phyloP scores from a whole-genome alignment of 2,888 invertebrate genomes.

The Entomobrya multifasciata region DNA sequence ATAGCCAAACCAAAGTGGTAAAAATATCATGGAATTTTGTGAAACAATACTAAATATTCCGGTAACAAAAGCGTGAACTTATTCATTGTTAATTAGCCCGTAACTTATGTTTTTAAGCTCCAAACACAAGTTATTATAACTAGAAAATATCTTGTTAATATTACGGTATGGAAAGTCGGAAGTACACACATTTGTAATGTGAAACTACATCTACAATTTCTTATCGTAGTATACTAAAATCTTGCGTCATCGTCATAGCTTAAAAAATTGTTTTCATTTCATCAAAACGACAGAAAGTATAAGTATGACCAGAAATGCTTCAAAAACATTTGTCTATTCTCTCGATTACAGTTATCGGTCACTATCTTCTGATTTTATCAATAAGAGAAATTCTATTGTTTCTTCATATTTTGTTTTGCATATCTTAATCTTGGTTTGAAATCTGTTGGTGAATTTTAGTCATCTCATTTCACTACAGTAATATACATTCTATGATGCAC shows the following conservation, averaged over 20 bases:
- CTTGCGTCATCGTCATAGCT: not conserved
- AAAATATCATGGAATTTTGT: too few species aligned
- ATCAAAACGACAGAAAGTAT: not conserved
- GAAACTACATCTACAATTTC: not conserved
- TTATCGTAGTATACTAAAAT: too few species aligned
- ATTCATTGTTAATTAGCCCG: too few species aligned
- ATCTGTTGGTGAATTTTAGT: not conserved
- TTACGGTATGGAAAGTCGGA: too few species aligned
- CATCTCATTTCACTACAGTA: not conserved
- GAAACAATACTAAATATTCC: too few species aligned
- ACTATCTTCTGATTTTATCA: conserved; percentile 33
- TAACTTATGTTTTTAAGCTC: too few species aligned
- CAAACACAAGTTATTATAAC: too few species aligned
- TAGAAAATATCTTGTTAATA: too few species aligned
- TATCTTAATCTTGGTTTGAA: conserved; percentile 52
- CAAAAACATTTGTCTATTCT: not conserved
- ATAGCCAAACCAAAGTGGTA: too few species aligned
- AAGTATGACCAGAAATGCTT: not conserved
- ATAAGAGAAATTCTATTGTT: conserved; percentile 63
- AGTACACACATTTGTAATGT: too few species aligned
- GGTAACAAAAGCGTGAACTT: too few species aligned
- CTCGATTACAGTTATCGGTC: conserved; percentile 32
- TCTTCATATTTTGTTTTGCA: conserved; percentile 20
- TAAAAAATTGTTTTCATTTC: not conserved
- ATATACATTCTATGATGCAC: not conserved